These are phyloP conservation scores for Polymixis lichenea DNA, from an alignment of 2,888 invertebrate genomes.

Conservation along the genomic window DNA sequence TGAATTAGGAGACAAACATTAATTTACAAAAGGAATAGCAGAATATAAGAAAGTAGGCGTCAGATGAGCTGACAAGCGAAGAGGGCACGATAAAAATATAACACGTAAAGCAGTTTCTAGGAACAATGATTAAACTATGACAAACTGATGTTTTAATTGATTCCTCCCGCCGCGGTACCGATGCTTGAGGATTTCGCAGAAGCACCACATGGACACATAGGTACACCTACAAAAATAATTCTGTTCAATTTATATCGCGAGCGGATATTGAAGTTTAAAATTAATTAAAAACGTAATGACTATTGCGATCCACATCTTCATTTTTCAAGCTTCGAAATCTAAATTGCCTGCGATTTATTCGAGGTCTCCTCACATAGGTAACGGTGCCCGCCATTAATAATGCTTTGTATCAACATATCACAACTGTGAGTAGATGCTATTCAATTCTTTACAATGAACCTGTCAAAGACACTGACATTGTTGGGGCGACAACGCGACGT, in stretches of 20 bases:
- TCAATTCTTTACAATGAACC: conserved; percentile 48
- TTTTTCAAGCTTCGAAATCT: conserved; percentile 33
- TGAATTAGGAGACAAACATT: too few relatives aligned
- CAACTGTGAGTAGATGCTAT: conserved; percentile 38
- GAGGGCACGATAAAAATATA: too few relatives aligned
- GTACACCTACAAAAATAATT: neutral
- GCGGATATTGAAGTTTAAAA: conserved; percentile 26
- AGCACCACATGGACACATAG: neutral
- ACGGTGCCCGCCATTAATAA: conserved; percentile 53
- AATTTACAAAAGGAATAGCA: too few relatives aligned
- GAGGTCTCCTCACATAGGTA: conserved; percentile 45
- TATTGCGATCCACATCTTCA: conserved; percentile 28
- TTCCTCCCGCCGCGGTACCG: too few relatives aligned
- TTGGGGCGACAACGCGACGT: conserved; percentile 48
- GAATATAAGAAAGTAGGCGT: too few relatives aligned
- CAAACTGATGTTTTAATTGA: too few relatives aligned
- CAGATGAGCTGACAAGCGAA: too few relatives aligned
- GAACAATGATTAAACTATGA: too few relatives aligned
- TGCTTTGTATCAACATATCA: conserved; percentile 51
- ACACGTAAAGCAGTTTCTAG: too few relatives aligned
- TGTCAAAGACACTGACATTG: conserved; percentile 55
- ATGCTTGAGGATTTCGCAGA: conserved; percentile 1
- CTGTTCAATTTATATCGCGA: neutral
- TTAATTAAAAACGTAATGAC: conserved; percentile 40
- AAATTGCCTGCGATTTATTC: conserved; percentile 33